Conservation (phyloP, 2,113 vertebrate genomes). For the Cariama cristata region DNA sequence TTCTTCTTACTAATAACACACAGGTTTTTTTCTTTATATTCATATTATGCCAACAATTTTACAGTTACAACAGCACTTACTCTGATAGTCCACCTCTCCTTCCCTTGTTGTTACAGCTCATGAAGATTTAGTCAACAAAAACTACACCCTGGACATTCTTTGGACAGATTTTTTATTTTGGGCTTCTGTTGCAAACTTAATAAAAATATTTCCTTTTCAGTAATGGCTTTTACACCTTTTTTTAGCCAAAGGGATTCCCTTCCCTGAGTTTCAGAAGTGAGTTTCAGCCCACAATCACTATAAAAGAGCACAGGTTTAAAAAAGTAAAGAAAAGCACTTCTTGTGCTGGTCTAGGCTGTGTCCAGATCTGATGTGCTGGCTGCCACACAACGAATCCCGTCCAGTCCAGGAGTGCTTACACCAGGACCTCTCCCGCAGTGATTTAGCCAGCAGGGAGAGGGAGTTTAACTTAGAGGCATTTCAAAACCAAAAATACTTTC, state of each 20-base stretch:
- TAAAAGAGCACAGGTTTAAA: background rate
- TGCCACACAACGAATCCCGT: background rate
- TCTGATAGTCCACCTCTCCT: background rate
- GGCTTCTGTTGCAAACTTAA: background rate
- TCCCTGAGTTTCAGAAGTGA: background rate
- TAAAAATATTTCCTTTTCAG: background rate
- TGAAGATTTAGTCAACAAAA: background rate
- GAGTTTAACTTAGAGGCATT: background rate
- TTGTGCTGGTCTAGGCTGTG: background rate
- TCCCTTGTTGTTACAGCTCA: background rate
- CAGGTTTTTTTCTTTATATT: background rate
- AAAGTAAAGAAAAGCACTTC: background rate
- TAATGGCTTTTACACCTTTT: background rate
- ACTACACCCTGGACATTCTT: background rate
- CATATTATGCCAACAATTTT: background rate
- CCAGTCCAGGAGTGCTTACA: background rate
- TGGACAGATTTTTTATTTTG: background rate
- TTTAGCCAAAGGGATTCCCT: background rate
- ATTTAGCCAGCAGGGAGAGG: background rate
- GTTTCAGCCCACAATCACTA: background rate
- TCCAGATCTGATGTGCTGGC: background rate
- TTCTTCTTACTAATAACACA: background rate
- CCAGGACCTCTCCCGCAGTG: background rate
- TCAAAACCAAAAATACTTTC: conserved; percentile 14
- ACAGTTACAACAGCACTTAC: background rate